Evolutionary conservation across 2,113 vertebrate genomes (phyloP).

Genomic region (Ovis canadensis): DNA sequence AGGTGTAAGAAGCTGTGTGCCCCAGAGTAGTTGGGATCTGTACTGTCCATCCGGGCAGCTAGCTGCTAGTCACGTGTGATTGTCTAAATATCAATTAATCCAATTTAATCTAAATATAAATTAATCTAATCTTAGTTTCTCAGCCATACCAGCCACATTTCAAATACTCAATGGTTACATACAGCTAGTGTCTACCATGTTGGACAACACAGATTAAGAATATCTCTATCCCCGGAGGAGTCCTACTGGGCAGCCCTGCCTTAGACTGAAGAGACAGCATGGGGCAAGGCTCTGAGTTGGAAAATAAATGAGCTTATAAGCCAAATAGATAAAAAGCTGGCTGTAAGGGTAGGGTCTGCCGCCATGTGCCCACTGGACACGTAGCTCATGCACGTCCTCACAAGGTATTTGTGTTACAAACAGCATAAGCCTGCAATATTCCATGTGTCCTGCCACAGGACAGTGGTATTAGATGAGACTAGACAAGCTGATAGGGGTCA

Average conservation of each 20-base stretch:
- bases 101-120: not conserved
- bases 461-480: not conserved
- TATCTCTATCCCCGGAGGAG: too few species aligned
- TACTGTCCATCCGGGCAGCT: not conserved
- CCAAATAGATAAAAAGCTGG: not conserved
- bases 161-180: not conserved
- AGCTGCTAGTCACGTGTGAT: not conserved
- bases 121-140: not conserved
- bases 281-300: not conserved
- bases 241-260: not conserved
- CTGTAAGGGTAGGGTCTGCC: not conserved
- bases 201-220: not conserved
- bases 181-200: not conserved
- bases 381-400: not conserved
- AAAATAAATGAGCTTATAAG: not conserved
- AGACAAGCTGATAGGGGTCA: not conserved
- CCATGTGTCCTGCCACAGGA: not conserved
- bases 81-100: not conserved
- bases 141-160: not conserved
- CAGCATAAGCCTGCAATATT: not conserved
- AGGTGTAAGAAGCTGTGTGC: not conserved
- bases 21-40: not conserved
- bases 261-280: not conserved
- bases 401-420: not conserved
- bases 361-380: not conserved